A percentile compares a stretch with the other conserved stretches of the same genome.
Conservation (phyloP, 2,113 vertebrate genomes). For the Bothrops jararaca region DNA sequence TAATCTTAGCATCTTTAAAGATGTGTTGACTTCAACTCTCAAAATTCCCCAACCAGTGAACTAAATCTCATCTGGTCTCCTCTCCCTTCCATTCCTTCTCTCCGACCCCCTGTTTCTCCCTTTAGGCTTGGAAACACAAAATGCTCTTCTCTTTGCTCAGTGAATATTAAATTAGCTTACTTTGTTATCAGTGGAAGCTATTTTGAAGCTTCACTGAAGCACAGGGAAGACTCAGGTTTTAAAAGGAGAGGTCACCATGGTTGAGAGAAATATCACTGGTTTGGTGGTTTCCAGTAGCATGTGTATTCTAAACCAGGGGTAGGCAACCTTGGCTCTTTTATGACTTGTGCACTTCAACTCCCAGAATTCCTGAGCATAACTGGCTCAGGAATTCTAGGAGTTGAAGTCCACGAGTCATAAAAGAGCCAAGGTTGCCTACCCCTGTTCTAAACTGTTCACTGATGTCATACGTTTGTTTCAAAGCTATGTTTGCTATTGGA, state of each 20-base stretch:
- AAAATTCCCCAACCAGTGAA: not conserved
- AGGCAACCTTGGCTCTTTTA: no score
- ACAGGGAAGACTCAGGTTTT: not conserved
- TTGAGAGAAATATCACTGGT: not conserved
- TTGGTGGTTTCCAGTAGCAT: not conserved
- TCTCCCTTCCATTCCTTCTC: not conserved
- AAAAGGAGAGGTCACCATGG: not conserved
- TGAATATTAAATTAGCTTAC: not conserved
- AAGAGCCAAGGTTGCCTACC: no score
- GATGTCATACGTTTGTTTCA: not conserved
- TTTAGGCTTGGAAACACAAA: not conserved
- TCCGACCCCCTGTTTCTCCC: not conserved
- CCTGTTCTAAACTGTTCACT: not conserved
- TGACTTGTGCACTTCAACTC: no score
- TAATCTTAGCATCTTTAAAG: not conserved
- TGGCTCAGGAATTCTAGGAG: no score
- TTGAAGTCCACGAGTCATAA: no score
- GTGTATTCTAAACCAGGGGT: not conserved
- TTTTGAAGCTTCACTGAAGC: not conserved
- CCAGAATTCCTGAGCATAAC: no score
- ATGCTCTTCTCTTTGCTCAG: not conserved
- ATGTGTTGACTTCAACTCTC: no score
- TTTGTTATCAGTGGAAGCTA: not conserved
- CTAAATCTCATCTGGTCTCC: not conserved
- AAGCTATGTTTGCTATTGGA: not conserved